phyloP scores from a whole-genome alignment of 2,113 vertebrate genomes.

The Gopherus evgoodei region DNA sequence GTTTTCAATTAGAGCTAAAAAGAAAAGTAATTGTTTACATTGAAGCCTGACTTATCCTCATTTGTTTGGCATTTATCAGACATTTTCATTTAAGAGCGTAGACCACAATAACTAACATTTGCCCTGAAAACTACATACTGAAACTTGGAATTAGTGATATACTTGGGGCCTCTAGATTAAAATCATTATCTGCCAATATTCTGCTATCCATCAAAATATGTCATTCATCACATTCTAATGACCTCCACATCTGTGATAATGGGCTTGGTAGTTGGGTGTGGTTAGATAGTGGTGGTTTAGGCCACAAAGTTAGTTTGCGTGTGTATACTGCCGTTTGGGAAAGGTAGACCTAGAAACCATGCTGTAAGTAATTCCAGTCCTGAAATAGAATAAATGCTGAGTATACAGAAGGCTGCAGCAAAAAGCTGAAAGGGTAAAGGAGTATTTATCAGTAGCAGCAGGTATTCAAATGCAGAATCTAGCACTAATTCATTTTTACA shows the following conservation, averaged over 20 bases:
- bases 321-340: neutral
- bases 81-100: neutral
- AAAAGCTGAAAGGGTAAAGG: neutral
- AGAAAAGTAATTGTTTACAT: neutral
- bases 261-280: neutral
- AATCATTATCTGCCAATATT: slow-evolving; percentile 4
- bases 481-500: neutral
- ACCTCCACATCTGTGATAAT: neutral
- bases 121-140: neutral
- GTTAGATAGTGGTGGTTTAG: neutral
- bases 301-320: neutral
- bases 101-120: neutral
- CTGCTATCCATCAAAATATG: neutral
- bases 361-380: neutral
- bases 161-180: neutral
- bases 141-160: neutral
- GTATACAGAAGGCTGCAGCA: neutral
- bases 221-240: neutral
- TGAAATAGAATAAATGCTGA: neutral
- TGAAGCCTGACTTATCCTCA: neutral
- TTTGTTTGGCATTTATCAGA: neutral
- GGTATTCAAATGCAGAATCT: neutral
- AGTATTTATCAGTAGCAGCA: neutral
- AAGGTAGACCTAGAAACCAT: neutral
- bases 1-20: neutral